phyloP scores from a whole-genome alignment of 1,140 invertebrate species.

The Ditylenchus dipsaci region DNA sequence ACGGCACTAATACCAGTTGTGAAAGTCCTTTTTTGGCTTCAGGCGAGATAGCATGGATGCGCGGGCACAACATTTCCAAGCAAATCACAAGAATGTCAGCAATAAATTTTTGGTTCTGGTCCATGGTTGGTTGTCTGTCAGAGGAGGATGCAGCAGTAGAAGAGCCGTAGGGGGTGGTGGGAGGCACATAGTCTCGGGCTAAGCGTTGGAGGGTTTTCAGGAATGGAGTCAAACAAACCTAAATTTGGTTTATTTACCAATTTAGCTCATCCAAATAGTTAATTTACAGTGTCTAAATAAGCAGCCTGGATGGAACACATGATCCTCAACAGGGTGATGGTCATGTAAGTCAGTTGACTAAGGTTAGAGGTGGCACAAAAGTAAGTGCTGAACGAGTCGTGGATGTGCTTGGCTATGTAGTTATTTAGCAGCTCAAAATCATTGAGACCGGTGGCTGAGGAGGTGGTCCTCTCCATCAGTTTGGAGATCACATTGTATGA shows the following conservation, averaged over 20 bases:
- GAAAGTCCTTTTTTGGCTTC: constrained; percentile 25
- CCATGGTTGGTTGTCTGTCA: constrained; percentile 3
- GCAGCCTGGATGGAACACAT: constrained; percentile 26
- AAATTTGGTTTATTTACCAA: too few species aligned
- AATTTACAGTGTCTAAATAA: constrained; percentile 30
- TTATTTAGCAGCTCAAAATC: constrained; percentile 40
- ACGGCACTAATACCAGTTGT: constrained; percentile 25
- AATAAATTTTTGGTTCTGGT: constrained; percentile 23
- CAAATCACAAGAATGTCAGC: constrained; percentile 25
- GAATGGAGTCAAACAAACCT: constrained; percentile 23
- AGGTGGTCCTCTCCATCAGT: constrained; percentile 38
- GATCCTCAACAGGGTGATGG: constrained; percentile 27
- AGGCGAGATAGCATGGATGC: constrained; percentile 11
- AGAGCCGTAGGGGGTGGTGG: neutral
- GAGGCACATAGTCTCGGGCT: constrained; percentile 24
- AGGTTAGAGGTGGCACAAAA: neutral
- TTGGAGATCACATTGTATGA: constrained; percentile 34
- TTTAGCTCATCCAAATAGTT: too few species aligned
- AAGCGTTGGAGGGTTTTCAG: constrained; percentile 32
- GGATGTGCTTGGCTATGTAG: constrained; percentile 28
- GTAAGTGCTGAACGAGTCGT: constrained; percentile 22
- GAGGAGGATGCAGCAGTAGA: neutral
- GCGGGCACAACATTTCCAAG: constrained; percentile 32
- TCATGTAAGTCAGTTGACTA: constrained; percentile 17
- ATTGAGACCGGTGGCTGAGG: constrained; percentile 22